A percentile compares a stretch with the other conserved stretches of the same genome.
Evolutionary conservation across 2,888 invertebrate genomes (phyloP).

Genomic region (Drosophila acutilabella): DNA sequence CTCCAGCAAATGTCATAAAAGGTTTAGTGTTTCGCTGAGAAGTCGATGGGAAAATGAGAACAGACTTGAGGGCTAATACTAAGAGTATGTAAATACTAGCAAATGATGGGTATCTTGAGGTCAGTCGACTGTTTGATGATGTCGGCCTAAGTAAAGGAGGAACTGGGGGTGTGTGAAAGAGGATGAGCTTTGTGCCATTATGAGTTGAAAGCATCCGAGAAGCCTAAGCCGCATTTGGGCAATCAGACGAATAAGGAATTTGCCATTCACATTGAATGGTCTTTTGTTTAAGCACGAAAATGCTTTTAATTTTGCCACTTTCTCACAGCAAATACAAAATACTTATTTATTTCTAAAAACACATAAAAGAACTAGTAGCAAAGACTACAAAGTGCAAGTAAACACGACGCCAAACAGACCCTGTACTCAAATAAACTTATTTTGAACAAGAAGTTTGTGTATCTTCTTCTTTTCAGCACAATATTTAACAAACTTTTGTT

Average conservation of each 20-base stretch:
- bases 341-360: constrained; percentile 23
- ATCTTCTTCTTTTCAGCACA: too few species aligned
- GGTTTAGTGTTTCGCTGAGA: constrained; percentile 70
- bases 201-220: constrained; percentile 35
- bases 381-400: background rate
- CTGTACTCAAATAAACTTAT: background rate
- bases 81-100: constrained; percentile 65
- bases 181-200: constrained; percentile 23
- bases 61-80: constrained; percentile 59
- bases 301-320: constrained; percentile 75
- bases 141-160: constrained; percentile 33
- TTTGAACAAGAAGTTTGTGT: too few species aligned
- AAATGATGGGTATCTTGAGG: constrained; percentile 21
- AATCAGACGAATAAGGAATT: constrained; percentile 47
- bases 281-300: constrained; percentile 70
- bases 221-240: constrained; percentile 71
- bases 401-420: background rate
- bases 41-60: constrained; percentile 36
- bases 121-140: background rate
- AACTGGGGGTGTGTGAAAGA: background rate
- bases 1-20: constrained; percentile 51
- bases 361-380: background rate
- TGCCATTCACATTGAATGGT: constrained; percentile 50
- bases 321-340: constrained; percentile 36
- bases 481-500: too few species aligned